Conservation (phyloP, 2,113 vertebrate genomes). For the Pachypanchax playfairii region DNA sequence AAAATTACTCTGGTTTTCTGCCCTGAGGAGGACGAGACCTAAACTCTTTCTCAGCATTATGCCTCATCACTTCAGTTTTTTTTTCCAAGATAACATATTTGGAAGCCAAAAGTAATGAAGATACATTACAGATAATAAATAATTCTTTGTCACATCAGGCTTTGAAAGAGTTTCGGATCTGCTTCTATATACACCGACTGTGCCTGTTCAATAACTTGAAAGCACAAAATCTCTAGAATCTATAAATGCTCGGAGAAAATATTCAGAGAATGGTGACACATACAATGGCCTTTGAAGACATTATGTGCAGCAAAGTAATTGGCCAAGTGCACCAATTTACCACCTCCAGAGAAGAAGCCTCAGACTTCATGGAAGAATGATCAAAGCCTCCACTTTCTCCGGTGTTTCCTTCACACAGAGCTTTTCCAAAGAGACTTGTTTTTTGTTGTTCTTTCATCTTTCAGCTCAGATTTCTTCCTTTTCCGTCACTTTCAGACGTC, state of each 20-base stretch:
- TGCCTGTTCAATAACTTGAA: too few relatives aligned
- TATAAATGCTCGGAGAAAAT: constrained; percentile 8
- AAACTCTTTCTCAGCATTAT: too few relatives aligned
- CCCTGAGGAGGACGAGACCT: too few relatives aligned
- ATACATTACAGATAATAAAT: too few relatives aligned
- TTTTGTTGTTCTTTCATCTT: constrained; percentile 65
- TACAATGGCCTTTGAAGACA: constrained; percentile 27
- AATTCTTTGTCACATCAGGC: background rate
- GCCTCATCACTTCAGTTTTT: too few relatives aligned
- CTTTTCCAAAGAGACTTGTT: constrained; percentile 52
- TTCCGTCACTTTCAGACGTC: constrained; percentile 52
- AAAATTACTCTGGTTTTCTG: too few relatives aligned
- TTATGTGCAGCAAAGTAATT: constrained; percentile 46
- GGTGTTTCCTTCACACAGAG: constrained; percentile 46
- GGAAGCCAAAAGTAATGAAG: too few relatives aligned
- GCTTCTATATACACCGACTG: constrained; percentile 8
- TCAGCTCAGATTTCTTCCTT: constrained; percentile 43
- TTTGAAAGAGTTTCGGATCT: too few relatives aligned
- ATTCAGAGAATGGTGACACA: constrained; percentile 28
- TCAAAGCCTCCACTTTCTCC: constrained; percentile 65
- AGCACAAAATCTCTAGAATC: constrained; percentile 8
- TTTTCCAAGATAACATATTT: too few relatives aligned
- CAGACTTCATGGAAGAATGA: constrained; percentile 63
- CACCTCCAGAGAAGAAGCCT: constrained; percentile 57
- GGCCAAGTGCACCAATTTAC: constrained; percentile 55